Percentiles rank a stretch among this genome's conserved stretches.
Evolutionary conservation across 1,140 invertebrate genomes (phyloP).

Genomic region (Neoseiulus cucumeris): DNA sequence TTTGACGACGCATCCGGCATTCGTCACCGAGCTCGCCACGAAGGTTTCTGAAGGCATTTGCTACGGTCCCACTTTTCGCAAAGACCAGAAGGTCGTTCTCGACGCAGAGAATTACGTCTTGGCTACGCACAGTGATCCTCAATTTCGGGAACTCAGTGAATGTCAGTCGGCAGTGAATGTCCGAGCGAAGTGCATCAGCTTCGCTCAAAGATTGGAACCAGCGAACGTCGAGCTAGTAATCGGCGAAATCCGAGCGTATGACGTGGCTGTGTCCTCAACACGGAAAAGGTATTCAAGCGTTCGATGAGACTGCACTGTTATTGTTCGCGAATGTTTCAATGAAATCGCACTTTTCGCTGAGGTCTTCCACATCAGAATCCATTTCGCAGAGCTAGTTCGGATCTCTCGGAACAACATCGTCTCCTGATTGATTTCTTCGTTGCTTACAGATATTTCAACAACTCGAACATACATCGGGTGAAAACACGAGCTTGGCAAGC

Average conservation of each 20-base stretch:
- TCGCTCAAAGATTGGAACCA: background rate
- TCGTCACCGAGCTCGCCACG: background rate
- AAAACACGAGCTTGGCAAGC: background rate
- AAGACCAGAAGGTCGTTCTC: background rate
- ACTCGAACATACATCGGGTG: background rate
- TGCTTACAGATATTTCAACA: background rate
- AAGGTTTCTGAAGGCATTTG: background rate
- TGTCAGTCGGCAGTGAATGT: background rate
- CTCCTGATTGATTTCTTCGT: background rate
- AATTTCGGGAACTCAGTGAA: background rate
- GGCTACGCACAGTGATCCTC: background rate
- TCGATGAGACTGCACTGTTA: too few species aligned
- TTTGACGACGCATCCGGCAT: background rate
- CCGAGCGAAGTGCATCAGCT: background rate
- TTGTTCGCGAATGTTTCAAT: too few species aligned
- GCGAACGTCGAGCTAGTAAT: background rate
- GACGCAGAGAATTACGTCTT: background rate
- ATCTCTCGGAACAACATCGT: too few species aligned
- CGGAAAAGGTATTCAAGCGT: background rate
- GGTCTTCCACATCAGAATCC: too few species aligned
- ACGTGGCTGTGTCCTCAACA: background rate
- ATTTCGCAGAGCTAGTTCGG: too few species aligned
- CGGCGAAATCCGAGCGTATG: background rate
- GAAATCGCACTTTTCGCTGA: too few species aligned
- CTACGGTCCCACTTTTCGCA: background rate